Conservation (phyloP, 2,113 vertebrate species). For the Archocentrus centrarchus region DNA sequence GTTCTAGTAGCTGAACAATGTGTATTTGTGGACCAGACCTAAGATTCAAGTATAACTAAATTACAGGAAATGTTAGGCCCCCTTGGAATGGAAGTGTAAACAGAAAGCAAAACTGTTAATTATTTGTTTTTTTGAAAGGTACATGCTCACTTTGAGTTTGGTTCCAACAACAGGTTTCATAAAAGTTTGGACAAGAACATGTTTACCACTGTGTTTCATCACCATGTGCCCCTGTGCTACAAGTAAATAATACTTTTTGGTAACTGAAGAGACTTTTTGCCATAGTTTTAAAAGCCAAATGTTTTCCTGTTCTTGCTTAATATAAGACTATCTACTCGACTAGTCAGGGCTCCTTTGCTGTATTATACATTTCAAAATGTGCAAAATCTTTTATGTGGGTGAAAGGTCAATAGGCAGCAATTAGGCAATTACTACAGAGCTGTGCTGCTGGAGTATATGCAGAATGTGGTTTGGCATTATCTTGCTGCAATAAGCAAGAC, state of each 20-base stretch:
- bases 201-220: background rate
- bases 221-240: background rate
- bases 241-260: background rate
- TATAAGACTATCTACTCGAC: background rate
- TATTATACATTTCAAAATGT: background rate
- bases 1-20: background rate
- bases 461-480: slow-evolving; percentile 3
- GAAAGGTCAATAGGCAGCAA: background rate
- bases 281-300: background rate
- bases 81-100: background rate
- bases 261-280: background rate
- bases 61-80: background rate
- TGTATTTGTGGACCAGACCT: background rate
- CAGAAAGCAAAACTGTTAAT: background rate
- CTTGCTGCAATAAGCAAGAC: background rate
- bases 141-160: background rate
- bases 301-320: background rate
- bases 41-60: background rate
- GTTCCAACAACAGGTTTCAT: background rate
- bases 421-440: background rate
- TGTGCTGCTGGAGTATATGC: background rate
- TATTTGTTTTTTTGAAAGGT: background rate
- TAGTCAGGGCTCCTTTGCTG: background rate
- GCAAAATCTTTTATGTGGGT: background rate
- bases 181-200: background rate